Conservation (phyloP, 2,797 vertebrate genomes). For the Emydoidea blandingii region DNA sequence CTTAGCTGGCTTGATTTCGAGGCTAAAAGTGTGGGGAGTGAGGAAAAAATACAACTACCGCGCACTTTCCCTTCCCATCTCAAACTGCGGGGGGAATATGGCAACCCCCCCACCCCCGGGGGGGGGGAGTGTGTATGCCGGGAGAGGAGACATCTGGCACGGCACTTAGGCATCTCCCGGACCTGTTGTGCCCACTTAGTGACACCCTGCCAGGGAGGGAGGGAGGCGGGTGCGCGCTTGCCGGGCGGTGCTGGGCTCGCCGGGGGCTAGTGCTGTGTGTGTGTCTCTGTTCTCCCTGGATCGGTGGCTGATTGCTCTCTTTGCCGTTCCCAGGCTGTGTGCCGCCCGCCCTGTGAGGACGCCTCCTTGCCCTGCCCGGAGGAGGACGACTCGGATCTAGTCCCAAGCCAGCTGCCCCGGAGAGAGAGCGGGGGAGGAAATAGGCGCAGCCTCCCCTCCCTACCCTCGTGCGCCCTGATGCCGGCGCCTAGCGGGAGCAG, state of each 20-base stretch:
- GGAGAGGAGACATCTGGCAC: background rate
- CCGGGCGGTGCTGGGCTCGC: background rate
- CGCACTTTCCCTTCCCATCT: background rate
- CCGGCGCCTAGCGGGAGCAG: slow-evolving; percentile 42
- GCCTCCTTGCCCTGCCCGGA: slow-evolving; percentile 41
- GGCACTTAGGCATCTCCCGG: background rate
- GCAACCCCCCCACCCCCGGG: background rate
- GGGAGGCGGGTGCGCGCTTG: background rate
- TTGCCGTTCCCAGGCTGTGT: slow-evolving; percentile 70
- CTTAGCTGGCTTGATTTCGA: background rate
- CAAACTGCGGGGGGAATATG: background rate
- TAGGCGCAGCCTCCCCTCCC: background rate
- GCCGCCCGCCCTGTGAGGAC: slow-evolving; percentile 65
- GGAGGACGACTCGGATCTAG: slow-evolving; percentile 11
- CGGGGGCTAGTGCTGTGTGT: background rate
- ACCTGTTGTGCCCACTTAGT: slow-evolving; percentile 1
- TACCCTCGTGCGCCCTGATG: slow-evolving; percentile 19
- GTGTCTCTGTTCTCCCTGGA: background rate
- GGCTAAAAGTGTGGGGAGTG: no score
- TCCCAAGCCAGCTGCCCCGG: slow-evolving; percentile 25
- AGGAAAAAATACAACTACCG: no score
- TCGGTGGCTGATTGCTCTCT: slow-evolving; percentile 39
- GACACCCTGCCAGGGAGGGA: background rate
- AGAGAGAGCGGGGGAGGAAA: slow-evolving; percentile 30
- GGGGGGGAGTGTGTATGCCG: background rate